Evolutionary conservation across 2,797 vertebrate species (phyloP).

Genomic region (Cheirogaleus major): DNA sequence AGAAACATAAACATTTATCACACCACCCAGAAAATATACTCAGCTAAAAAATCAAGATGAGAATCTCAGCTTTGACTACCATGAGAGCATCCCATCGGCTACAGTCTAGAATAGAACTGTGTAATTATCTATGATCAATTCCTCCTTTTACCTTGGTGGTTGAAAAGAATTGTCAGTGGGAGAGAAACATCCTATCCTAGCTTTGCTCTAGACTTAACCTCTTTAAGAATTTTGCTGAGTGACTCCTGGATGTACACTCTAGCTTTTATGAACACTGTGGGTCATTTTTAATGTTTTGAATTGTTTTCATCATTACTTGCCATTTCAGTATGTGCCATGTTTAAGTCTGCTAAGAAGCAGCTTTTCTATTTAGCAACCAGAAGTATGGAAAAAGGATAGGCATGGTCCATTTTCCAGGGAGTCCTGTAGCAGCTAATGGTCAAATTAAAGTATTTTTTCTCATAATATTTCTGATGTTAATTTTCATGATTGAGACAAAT

Average conservation of each 20-base stretch:
- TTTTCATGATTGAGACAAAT: background rate
- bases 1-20: background rate
- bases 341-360: background rate
- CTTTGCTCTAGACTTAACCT: background rate
- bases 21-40: background rate
- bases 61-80: background rate
- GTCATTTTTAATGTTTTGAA: constrained; percentile 26
- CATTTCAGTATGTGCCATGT: background rate
- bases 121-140: background rate
- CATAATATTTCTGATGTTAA: constrained; percentile 36
- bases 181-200: background rate
- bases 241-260: constrained; percentile 2
- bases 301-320: background rate
- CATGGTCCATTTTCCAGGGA: background rate
- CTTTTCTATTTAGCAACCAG: constrained; percentile 37
- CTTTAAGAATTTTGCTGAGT: constrained; percentile 53
- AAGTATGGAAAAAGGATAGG: background rate
- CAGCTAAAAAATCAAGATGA: background rate
- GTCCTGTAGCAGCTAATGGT: background rate
- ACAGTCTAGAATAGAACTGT: background rate
- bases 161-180: background rate
- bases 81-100: background rate
- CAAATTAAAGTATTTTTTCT: constrained; percentile 5
- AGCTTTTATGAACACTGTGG: background rate
- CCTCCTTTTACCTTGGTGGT: background rate